Evolutionary conservation across 1,140 invertebrate genomes (phyloP), one percentile per base, ranked within the genome.

Genomic region (Lepidurus packardi): DNA sequence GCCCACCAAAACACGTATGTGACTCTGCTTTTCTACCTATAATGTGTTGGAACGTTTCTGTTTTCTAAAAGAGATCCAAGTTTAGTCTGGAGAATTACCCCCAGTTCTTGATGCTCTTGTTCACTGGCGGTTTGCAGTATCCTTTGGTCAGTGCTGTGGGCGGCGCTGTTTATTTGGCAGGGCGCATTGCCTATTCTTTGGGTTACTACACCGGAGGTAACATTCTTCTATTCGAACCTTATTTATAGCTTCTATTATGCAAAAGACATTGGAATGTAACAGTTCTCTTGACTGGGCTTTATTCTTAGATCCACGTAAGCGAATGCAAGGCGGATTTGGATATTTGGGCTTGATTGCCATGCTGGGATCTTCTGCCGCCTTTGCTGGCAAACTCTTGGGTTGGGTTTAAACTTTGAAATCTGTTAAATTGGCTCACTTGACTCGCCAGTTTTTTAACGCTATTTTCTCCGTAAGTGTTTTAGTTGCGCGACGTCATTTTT

Each of bases 1-100:
- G 86, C 86, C 43, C 87, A 88, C 81, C 87, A 87, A 81, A 87
- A 88, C 80, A 87, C 85, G 86, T 87, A 84, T 84, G 85, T 82
- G 0, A 78, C 24, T 73, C 13, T 8, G 21, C 74, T 1, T 74
- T 74, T 74, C 74, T 42, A 2, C 16, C 8, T 0, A 42, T 0
- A 42, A 42, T 74, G 16, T 41, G 21, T 7, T 5, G 9, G 10
- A 8, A 9, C 0, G 0, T 45, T 47, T 13, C 11, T 75, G 11
- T 9, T 75, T 16, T 1, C 43, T 34, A 16, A 16, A 43, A 25
- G 6, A 7, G 16, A 10, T 25, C 47, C 9, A 73, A 13, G 42
- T 43, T 73, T 65, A 87, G 86, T 13, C 81, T 88, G 76, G 87
- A 88, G 81, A 83, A 82, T 47, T 86, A 86, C 75, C 84, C 86